Conservation (phyloP, 2,888 invertebrate genomes). For the Augiades crinisus region DNA sequence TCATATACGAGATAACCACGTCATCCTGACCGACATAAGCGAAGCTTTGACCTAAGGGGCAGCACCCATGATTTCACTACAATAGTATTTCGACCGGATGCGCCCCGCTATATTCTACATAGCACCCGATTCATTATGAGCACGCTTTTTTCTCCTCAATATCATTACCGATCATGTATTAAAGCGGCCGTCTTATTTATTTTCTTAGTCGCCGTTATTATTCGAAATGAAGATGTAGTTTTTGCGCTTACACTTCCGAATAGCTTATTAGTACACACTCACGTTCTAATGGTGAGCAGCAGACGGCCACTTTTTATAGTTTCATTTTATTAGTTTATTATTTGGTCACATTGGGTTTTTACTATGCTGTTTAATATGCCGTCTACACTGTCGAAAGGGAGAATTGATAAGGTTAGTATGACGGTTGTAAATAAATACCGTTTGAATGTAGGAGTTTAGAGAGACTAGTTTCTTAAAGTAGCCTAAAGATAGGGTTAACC, state of each 20-base stretch:
- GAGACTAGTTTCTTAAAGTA: too few relatives aligned
- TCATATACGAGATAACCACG: too few relatives aligned
- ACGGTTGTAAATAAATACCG: too few relatives aligned
- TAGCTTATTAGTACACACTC: constrained; percentile 53
- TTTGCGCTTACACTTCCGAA: constrained; percentile 53
- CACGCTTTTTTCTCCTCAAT: constrained; percentile 44
- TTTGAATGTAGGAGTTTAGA: too few relatives aligned
- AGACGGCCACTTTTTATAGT: constrained; percentile 28
- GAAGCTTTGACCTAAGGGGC: background rate
- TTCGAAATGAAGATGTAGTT: constrained; percentile 65
- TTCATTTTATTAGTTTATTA: constrained; percentile 59
- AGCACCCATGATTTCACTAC: constrained; percentile 2
- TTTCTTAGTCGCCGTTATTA: constrained; percentile 63
- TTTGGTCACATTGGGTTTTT: constrained; percentile 47
- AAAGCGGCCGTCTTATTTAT: constrained; percentile 63
- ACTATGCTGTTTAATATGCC: background rate
- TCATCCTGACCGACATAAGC: too few relatives aligned
- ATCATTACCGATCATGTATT: constrained; percentile 60
- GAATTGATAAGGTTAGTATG: background rate
- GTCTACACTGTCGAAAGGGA: background rate
- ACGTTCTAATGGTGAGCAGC: constrained; percentile 56
- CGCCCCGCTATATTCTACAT: constrained; percentile 22
- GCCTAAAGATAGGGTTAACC: too few relatives aligned
- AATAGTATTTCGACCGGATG: constrained; percentile 33
- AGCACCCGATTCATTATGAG: constrained; percentile 19